Evolutionary conservation across 2,888 invertebrate species (phyloP).

Genomic region (Ganaspis brasiliensis): DNA sequence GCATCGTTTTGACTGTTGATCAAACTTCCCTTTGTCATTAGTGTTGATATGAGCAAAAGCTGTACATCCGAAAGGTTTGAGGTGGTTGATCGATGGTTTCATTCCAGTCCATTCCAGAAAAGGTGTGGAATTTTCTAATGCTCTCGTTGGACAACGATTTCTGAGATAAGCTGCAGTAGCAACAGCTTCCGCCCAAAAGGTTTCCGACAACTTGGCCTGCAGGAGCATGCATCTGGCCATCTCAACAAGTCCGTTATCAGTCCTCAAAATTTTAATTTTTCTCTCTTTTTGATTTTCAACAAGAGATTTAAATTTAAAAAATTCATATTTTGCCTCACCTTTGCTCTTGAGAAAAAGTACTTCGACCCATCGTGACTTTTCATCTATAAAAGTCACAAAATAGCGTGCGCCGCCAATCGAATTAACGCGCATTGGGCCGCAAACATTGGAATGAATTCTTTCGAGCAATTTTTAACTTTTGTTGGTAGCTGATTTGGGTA

Average conservation of each 20-base stretch:
- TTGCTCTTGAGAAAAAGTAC: conserved; percentile 50
- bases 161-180: conserved; percentile 12
- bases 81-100: conserved; percentile 12
- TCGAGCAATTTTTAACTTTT: conserved; percentile 44
- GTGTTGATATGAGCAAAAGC: conserved; percentile 44
- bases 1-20: conserved; percentile 47
- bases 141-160: conserved; percentile 27
- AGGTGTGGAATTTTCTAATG: not conserved
- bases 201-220: conserved; percentile 5
- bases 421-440: conserved; percentile 50
- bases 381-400: conserved; percentile 65
- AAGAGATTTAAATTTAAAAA: conserved; percentile 50
- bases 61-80: conserved; percentile 39
- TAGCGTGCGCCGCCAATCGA: conserved; percentile 54
- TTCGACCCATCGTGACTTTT: conserved; percentile 54
- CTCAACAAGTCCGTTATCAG: conserved; percentile 51
- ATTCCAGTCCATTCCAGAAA: not conserved
- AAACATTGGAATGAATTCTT: conserved; percentile 50
- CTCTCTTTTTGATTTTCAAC: conserved; percentile 53
- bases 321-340: conserved; percentile 44
- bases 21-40: conserved; percentile 48
- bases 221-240: conserved; percentile 36
- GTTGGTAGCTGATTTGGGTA: conserved; percentile 39
- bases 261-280: conserved; percentile 49
- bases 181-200: conserved; percentile 32